These are phyloP conservation scores for Hymenochirus boettgeri DNA, from an alignment of 2,113 vertebrate species.

Conservation along the genomic window DNA sequence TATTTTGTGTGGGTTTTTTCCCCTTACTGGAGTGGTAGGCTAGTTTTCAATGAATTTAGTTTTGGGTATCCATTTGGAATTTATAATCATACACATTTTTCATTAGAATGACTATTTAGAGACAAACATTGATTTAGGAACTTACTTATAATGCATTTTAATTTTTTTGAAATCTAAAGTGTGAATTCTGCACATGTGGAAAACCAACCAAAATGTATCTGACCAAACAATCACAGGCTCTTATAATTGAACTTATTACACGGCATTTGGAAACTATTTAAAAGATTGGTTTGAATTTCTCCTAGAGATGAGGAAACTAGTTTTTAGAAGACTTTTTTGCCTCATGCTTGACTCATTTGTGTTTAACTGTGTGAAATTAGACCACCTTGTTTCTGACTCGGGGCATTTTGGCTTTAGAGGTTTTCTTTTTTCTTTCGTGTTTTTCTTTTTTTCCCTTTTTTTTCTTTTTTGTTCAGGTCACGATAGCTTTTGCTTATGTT, in stretches of 20 bases:
- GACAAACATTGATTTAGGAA: too few relatives aligned
- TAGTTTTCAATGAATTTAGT: too few relatives aligned
- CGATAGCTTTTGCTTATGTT: constrained; percentile 11
- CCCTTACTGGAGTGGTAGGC: too few relatives aligned
- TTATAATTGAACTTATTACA: constrained; percentile 10
- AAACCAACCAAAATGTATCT: not conserved
- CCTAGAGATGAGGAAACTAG: constrained; percentile 17
- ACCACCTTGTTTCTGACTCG: constrained; percentile 38
- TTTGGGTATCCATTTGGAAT: too few relatives aligned
- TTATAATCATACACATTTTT: too few relatives aligned
- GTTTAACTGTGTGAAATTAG: constrained; percentile 31
- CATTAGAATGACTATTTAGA: too few relatives aligned
- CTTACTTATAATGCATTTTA: not conserved
- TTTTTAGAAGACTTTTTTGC: constrained; percentile 27
- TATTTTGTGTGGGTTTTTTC: too few relatives aligned
- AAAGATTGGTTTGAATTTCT: constrained; percentile 28
- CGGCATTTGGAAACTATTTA: constrained; percentile 28
- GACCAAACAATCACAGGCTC: not conserved
- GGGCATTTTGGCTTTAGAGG: constrained; percentile 20
- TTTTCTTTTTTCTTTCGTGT: not conserved
- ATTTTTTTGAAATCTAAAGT: not conserved
- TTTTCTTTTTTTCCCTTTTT: not conserved
- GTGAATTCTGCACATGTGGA: not conserved
- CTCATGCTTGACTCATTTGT: constrained; percentile 24
- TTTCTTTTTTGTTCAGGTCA: constrained; percentile 6